A percentile compares a stretch with the other conserved stretches of the same genome.
These are phyloP conservation scores for Pseudochaenichthys georgianus DNA, from an alignment of 2,797 vertebrate species.

Conservation along the genomic window DNA sequence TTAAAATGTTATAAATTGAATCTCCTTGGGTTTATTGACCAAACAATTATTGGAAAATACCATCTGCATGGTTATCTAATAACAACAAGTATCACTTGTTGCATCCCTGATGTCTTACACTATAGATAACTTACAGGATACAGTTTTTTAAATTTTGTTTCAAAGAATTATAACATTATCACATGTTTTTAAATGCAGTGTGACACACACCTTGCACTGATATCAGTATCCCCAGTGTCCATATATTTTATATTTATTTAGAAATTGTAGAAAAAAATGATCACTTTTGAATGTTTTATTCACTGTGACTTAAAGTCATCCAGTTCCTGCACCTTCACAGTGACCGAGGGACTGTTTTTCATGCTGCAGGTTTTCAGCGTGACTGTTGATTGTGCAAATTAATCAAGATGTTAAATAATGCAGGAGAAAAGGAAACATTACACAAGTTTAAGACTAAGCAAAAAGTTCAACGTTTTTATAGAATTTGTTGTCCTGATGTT, in stretches of 20 bases:
- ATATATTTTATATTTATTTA: background rate
- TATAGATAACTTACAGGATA: background rate
- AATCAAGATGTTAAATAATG: background rate
- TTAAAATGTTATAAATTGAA: background rate
- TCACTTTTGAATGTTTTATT: background rate
- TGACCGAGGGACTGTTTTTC: background rate
- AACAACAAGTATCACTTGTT: too few species aligned
- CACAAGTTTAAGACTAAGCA: background rate
- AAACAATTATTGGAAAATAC: too few species aligned
- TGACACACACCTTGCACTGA: background rate
- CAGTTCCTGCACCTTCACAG: background rate
- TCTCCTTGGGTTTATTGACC: background rate
- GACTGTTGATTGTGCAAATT: background rate
- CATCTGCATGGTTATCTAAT: too few species aligned
- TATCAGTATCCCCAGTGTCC: background rate
- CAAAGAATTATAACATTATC: too few species aligned
- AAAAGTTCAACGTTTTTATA: background rate
- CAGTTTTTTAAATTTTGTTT: background rate
- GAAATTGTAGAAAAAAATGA: background rate
- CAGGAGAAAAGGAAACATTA: background rate
- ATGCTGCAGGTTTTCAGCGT: background rate
- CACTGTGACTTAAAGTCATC: background rate
- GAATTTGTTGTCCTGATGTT: constrained; percentile 1
- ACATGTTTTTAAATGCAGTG: background rate
- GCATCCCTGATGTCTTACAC: background rate